A percentile compares a stretch with the other conserved stretches of the same genome.
Evolutionary conservation across 1,140 invertebrate genomes (phyloP).

Genomic region (Drosophila sucinea): DNA sequence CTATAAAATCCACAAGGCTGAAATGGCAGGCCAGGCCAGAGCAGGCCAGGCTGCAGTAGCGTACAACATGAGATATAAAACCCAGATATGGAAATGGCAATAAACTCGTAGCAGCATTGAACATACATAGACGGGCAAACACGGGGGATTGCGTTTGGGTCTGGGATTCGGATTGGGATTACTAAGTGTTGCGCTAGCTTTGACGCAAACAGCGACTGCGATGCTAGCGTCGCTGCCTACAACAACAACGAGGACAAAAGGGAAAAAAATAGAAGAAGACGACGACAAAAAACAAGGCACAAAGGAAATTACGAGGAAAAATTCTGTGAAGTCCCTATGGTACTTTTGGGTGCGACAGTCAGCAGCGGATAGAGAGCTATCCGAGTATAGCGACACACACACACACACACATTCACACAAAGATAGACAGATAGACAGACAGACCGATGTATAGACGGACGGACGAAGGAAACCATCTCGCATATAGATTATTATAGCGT

Average conservation of each 20-base stretch:
- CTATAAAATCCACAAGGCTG: conserved; percentile 19
- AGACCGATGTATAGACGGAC: conserved; percentile 11
- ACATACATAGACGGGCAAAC: conserved; percentile 43
- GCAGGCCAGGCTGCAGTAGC: not conserved
- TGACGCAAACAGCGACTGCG: conserved; percentile 25
- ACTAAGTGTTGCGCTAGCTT: conserved; percentile 43
- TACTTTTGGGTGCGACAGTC: conserved; percentile 74
- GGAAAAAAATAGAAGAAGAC: conserved; percentile 30
- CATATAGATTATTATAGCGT: conserved; percentile 73
- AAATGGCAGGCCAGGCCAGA: conserved; percentile 9
- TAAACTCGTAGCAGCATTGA: conserved; percentile 68
- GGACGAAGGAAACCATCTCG: not conserved
- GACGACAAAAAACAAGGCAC: conserved; percentile 31
- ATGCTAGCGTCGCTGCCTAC: conserved; percentile 20
- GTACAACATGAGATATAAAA: conserved; percentile 65
- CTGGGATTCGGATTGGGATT: conserved; percentile 56
- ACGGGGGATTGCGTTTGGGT: conserved; percentile 24
- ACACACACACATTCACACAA: conserved; percentile 21
- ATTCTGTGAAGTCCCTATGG: conserved; percentile 72
- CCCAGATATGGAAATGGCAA: conserved; percentile 79
- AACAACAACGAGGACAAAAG: conserved; percentile 41
- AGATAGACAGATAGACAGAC: conserved; percentile 14
- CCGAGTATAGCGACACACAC: conserved; percentile 7
- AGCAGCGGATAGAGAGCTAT: conserved; percentile 49
- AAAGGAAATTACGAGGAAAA: conserved; percentile 80